phyloP scores from a whole-genome alignment of 2,113 vertebrate genomes.

The Vulpes ferrilata region DNA sequence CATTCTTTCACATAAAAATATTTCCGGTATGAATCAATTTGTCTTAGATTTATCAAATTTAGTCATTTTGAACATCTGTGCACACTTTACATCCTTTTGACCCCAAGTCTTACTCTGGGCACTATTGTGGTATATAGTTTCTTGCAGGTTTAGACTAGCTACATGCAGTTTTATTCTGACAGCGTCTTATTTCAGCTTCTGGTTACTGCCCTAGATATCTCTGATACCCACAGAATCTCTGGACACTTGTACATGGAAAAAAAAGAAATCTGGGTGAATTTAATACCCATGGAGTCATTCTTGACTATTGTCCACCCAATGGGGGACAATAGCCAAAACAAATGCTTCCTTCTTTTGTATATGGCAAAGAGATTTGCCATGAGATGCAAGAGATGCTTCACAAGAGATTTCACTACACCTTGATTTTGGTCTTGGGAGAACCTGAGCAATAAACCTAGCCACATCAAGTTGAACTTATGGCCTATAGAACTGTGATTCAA shows the following conservation, averaged over 20 bases:
- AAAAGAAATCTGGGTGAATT: neutral
- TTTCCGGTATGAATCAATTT: neutral
- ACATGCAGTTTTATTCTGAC: neutral
- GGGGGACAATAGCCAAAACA: neutral
- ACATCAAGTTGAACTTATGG: neutral
- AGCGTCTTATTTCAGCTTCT: neutral
- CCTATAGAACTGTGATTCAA: neutral
- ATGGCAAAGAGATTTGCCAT: neutral
- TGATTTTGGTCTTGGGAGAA: slow-evolving; percentile 36
- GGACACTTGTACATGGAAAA: neutral
- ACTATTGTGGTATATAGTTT: neutral
- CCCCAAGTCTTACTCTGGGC: neutral
- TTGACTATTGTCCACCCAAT: neutral
- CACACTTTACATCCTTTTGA: neutral
- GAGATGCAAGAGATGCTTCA: neutral
- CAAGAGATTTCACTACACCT: neutral
- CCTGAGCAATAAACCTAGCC: neutral
- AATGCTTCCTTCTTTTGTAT: neutral
- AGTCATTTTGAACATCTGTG: neutral
- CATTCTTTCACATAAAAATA: neutral
- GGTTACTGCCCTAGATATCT: neutral
- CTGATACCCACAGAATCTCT: neutral
- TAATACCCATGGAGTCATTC: neutral
- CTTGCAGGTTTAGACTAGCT: neutral
- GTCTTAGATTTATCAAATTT: neutral